Evolutionary conservation across 2,888 invertebrate species (phyloP).

Genomic region (Ethmia dodecea): DNA sequence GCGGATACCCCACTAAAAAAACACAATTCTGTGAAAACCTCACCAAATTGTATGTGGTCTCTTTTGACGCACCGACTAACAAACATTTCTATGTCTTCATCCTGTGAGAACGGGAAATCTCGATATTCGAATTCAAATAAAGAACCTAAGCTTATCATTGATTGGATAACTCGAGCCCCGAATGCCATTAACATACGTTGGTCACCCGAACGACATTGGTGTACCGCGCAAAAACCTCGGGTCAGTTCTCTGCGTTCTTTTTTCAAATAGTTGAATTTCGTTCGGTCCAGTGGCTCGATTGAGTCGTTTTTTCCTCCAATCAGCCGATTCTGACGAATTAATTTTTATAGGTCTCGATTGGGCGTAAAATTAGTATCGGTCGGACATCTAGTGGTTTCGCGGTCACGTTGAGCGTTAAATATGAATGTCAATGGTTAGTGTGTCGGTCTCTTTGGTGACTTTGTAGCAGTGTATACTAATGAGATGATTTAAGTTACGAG

Average conservation of each 20-base stretch:
- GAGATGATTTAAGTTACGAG: slow-evolving; percentile 60
- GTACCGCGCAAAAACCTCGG: slow-evolving; percentile 58
- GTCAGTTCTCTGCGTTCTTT: slow-evolving; percentile 50
- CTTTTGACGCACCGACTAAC: slow-evolving; percentile 61
- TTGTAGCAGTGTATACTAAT: slow-evolving; percentile 60
- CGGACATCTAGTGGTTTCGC: slow-evolving; percentile 54
- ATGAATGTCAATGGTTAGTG: slow-evolving; percentile 63
- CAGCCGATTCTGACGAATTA: slow-evolving; percentile 58
- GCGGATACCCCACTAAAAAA: slow-evolving; percentile 49
- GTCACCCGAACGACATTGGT: slow-evolving; percentile 68
- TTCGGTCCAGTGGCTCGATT: slow-evolving; percentile 30
- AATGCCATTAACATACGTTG: slow-evolving; percentile 55
- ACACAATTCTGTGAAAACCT: slow-evolving; percentile 46
- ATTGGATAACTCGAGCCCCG: slow-evolving; percentile 46
- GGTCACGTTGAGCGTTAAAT: slow-evolving; percentile 65
- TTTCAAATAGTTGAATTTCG: slow-evolving; percentile 43
- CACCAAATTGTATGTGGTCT: slow-evolving; percentile 66
- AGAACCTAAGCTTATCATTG: slow-evolving; percentile 41
- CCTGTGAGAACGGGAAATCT: slow-evolving; percentile 56
- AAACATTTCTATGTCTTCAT: slow-evolving; percentile 75
- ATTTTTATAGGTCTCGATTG: slow-evolving; percentile 68
- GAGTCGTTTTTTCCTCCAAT: slow-evolving; percentile 49
- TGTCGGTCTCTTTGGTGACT: slow-evolving; percentile 53
- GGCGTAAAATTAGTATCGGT: slow-evolving; percentile 67
- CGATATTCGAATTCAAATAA: slow-evolving; percentile 36